Evolutionary conservation across 53 echinoderm and acorn worm species (phyloP).

Genomic region (Stichopus horrens): DNA sequence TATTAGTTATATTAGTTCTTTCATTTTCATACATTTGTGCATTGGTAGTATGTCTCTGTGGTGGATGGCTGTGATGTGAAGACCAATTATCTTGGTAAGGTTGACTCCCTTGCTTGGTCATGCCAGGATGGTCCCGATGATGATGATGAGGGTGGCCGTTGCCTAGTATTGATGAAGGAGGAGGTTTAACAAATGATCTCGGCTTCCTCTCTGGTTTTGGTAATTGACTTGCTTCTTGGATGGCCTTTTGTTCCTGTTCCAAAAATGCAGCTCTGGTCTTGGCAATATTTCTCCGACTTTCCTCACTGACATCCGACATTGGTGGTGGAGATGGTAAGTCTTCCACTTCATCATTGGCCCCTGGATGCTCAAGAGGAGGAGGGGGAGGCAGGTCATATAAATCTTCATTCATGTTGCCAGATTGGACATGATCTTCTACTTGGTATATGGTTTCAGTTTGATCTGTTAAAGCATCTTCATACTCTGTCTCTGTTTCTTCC

Average conservation of each 20-base stretch:
- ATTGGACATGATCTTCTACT: no score
- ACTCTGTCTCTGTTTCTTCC: no score
- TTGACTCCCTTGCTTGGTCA: background rate
- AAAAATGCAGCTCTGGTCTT: slow-evolving; percentile 72
- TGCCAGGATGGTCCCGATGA: background rate
- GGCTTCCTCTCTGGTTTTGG: background rate
- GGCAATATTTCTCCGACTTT: slow-evolving; percentile 80
- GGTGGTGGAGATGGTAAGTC: slow-evolving; percentile 61
- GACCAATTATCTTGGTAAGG: background rate
- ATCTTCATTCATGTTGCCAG: slow-evolving; percentile 10
- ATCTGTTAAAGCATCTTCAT: no score
- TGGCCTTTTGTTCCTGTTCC: slow-evolving; percentile 64
- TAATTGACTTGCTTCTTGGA: slow-evolving; percentile 41
- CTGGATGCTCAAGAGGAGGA: background rate
- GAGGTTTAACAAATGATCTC: background rate
- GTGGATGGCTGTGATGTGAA: background rate
- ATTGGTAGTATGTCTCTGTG: slow-evolving; percentile 50
- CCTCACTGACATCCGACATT: slow-evolving; percentile 81
- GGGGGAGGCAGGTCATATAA: slow-evolving; percentile 37
- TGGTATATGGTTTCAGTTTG: no score
- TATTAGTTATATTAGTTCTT: background rate
- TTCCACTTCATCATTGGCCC: background rate
- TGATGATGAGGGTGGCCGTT: background rate
- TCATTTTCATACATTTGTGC: slow-evolving; percentile 32
- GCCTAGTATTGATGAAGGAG: background rate